Conservation (phyloP, 2,113 vertebrate species). For the Lutjanus erythropterus region DNA sequence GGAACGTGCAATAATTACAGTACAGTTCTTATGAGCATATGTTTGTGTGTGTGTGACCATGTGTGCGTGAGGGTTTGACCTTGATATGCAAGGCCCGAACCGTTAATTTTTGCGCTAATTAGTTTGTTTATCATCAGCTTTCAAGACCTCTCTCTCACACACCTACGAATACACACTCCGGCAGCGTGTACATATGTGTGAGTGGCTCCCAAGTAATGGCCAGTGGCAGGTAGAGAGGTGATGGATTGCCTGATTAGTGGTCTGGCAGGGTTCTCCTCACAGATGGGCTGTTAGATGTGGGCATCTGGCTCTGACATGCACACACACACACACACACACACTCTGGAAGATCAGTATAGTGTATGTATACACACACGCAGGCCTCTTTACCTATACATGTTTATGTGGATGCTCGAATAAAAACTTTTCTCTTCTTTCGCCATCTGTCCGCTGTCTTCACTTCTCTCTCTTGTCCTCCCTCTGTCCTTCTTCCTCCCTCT, state of each 20-base stretch:
- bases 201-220: conserved; percentile 67
- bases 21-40: conserved; percentile 19
- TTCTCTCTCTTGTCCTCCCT: conserved; percentile 45
- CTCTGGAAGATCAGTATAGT: not conserved
- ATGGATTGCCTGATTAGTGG: conserved; percentile 85
- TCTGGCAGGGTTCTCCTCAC: conserved; percentile 81
- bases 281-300: conserved; percentile 80
- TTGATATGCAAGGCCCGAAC: conserved; percentile 31
- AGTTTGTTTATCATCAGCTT: conserved; percentile 55
- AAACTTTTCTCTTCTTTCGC: conserved; percentile 44
- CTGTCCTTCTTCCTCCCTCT: conserved; percentile 19
- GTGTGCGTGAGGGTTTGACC: conserved; percentile 33
- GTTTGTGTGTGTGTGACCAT: conserved; percentile 12
- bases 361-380: not conserved
- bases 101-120: conserved; percentile 46
- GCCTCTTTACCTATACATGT: conserved; percentile 18
- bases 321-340: conserved; percentile 36
- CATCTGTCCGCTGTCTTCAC: conserved; percentile 62
- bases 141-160: not conserved
- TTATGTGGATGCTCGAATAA: conserved; percentile 35
- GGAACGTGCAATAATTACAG: conserved; percentile 7
- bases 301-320: conserved; percentile 74
- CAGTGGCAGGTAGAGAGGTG: conserved; percentile 80
- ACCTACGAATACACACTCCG: not conserved
- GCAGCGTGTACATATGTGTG: conserved; percentile 30